Base-by-base conservation (phyloP, 2,797 vertebrate species). In the Vultur gryphus region DNA sequence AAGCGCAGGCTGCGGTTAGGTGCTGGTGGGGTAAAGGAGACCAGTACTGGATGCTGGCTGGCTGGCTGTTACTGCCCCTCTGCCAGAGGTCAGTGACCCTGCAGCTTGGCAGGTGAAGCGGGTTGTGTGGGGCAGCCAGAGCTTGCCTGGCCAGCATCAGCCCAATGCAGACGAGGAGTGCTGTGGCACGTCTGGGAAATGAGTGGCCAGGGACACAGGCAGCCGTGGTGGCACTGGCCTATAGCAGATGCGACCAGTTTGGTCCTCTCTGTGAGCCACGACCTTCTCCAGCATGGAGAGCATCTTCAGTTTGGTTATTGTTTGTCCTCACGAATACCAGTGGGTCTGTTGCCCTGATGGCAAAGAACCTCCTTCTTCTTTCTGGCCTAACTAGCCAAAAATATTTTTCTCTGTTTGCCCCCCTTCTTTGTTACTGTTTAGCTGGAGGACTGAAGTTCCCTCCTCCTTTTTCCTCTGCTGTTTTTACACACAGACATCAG, bases 81-180 rank as follows among this genome's bases (percentile, higher is more conserved):
- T 80, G 59, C 67, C 37, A 26, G 49, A 31, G 25, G 16, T 21
- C 31, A 35, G 51, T 2, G 25, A 29, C n/a, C 23, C 28, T 13
- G 28, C 46, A 52, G 37, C 72, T 59, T 1, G 1, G 28, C 8
- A 35, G 35, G 35, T 41, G 35, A 33, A 31, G n/a, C 0, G 1
- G 31, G 41, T 13, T 35, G 11, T 19, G 71, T 13, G 35, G 26
- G 54, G 21, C 39, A 61, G 46, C 24, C 28, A 46, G 54, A 54
- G 55, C 41, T 61, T 37, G 26, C 41, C 35, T 0, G 2, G 59
- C 48, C 54, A 81, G 46, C 25, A 7, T 31, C 43, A 41, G 72
- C 51, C 44, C 1, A 0, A 35, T 10, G 51, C 51, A 46, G 44
- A 46, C 0, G 1, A 58, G 54, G 26, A 67, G 31, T 31, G 37